phyloP scores from a whole-genome alignment of 2,797 vertebrate genomes.

The Chrosomus eos region DNA sequence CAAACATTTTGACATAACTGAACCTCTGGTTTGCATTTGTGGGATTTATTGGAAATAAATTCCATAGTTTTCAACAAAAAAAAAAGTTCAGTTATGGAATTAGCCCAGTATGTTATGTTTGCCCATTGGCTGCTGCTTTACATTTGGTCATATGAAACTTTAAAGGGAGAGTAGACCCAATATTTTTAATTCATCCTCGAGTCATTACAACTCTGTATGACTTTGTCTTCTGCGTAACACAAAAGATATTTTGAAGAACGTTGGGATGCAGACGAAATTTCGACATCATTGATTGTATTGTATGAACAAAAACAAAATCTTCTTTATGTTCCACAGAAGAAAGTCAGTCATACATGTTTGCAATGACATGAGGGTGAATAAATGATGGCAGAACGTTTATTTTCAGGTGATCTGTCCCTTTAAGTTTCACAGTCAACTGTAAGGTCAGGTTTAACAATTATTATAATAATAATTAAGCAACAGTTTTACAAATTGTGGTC shows the following conservation, averaged over 20 bases:
- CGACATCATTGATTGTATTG: not conserved
- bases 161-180: not conserved
- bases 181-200: not conserved
- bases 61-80: not conserved
- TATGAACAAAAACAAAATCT: not conserved
- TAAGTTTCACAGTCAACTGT: not conserved
- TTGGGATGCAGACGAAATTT: not conserved
- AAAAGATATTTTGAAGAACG: too few relatives aligned
- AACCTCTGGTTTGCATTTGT: not conserved
- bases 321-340: not conserved
- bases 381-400: not conserved
- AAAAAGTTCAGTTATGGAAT: not conserved
- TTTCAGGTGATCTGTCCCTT: conserved; percentile 4
- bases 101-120: conserved; percentile 9
- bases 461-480: not conserved
- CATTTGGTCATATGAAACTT: not conserved
- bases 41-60: not conserved
- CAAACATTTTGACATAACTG: not conserved
- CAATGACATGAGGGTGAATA: not conserved
- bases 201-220: not conserved
- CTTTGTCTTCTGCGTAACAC: not conserved
- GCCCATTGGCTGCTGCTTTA: conserved; percentile 10
- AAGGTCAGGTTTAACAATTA: not conserved
- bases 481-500: conserved; percentile 22
- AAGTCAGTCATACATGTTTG: not conserved